phyloP scores from a whole-genome alignment of 2,888 invertebrate species.

The Agonopterix alstromeriana region DNA sequence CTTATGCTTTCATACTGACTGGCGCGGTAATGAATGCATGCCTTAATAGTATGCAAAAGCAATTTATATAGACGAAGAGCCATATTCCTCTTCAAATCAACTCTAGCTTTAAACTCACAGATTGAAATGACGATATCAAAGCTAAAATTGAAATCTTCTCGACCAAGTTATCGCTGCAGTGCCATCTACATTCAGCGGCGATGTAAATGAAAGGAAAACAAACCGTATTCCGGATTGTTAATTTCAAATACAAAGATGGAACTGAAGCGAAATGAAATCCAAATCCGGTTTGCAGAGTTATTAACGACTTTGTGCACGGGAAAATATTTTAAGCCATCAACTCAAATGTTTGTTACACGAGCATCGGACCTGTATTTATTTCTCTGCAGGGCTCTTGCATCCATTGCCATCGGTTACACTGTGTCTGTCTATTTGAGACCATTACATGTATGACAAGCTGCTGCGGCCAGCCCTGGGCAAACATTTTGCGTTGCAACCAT shows the following conservation, averaged over 20 bases:
- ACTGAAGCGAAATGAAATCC: slow-evolving; percentile 28
- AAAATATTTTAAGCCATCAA: slow-evolving; percentile 27
- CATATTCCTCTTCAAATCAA: not conserved
- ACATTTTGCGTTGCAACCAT: slow-evolving; percentile 5
- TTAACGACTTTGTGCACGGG: slow-evolving; percentile 18
- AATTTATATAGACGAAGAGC: not conserved
- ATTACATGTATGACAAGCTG: slow-evolving; percentile 37
- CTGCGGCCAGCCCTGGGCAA: slow-evolving; percentile 9
- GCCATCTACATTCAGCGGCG: slow-evolving; percentile 14
- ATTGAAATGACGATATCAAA: not conserved
- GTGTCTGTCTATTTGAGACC: slow-evolving; percentile 41
- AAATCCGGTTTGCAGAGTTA: slow-evolving; percentile 30
- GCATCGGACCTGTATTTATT: slow-evolving; percentile 32
- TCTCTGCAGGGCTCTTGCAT: slow-evolving; percentile 41
- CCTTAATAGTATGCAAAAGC: slow-evolving; percentile 5
- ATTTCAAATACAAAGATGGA: slow-evolving; percentile 28
- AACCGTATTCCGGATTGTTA: slow-evolving; percentile 29
- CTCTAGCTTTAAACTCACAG: slow-evolving; percentile 1
- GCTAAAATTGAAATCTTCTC: slow-evolving; percentile 19
- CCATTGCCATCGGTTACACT: slow-evolving; percentile 37
- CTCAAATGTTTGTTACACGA: slow-evolving; percentile 23
- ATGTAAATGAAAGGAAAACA: slow-evolving; percentile 39
- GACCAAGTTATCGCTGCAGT: slow-evolving; percentile 2
- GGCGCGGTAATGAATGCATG: slow-evolving; percentile 23
- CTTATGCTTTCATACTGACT: slow-evolving; percentile 28